phyloP scores from a whole-genome alignment of 2,113 vertebrate species.

The Peromyscus leucopus region DNA sequence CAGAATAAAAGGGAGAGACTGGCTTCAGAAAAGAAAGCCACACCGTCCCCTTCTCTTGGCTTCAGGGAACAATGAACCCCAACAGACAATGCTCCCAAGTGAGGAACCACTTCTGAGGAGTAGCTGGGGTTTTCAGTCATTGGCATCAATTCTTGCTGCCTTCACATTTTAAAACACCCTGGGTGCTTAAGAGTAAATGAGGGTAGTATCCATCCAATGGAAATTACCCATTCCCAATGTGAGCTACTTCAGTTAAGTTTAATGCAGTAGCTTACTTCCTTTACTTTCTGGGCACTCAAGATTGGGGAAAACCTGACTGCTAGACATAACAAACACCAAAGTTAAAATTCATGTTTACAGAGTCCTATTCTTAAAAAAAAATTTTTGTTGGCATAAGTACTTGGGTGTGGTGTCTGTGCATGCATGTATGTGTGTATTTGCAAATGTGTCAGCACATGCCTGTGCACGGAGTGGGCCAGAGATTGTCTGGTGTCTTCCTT shows the following conservation, averaged over 20 bases:
- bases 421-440: not conserved
- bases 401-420: not conserved
- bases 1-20: not conserved
- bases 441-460: not conserved
- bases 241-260: not conserved
- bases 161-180: constrained; percentile 37
- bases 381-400: no score
- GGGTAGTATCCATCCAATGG: not conserved
- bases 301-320: not conserved
- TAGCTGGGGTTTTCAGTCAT: not conserved
- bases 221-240: constrained; percentile 13
- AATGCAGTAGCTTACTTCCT: not conserved
- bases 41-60: not conserved
- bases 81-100: not conserved
- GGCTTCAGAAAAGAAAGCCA: not conserved
- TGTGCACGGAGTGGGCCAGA: not conserved
- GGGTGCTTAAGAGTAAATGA: not conserved
- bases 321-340: not conserved
- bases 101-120: not conserved
- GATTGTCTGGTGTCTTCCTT: not conserved
- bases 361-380: not conserved
- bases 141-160: not conserved
- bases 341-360: not conserved
- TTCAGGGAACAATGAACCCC: not conserved
- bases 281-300: not conserved